Evolutionary conservation across 2,888 invertebrate species (phyloP).

Genomic region (Cephus pygmeus): DNA sequence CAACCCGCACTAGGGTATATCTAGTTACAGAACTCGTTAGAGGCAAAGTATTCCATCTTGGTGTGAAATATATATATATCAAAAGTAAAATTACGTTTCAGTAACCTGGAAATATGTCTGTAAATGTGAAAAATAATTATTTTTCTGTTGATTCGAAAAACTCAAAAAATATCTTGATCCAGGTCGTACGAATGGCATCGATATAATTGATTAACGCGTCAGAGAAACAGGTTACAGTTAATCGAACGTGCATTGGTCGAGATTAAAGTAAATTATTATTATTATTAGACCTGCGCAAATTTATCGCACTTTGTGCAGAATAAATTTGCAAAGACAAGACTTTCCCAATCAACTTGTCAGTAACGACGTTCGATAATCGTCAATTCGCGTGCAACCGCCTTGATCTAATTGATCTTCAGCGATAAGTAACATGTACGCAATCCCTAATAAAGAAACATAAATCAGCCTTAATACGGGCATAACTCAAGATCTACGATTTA

Average conservation of each 20-base stretch:
- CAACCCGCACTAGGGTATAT: not conserved
- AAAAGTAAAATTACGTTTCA: not conserved
- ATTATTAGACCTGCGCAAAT: not conserved
- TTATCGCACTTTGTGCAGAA: not conserved
- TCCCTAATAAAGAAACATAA: slow-evolving; percentile 22
- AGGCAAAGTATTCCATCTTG: not conserved
- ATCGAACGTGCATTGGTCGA: not conserved
- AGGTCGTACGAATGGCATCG: too few species aligned
- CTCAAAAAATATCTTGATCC: too few species aligned
- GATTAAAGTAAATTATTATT: not conserved
- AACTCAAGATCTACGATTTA: slow-evolving; percentile 44
- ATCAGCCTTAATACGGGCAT: slow-evolving; percentile 41
- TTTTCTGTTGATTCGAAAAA: not conserved
- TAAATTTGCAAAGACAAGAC: not conserved
- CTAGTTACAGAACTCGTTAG: not conserved
- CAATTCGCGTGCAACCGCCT: not conserved
- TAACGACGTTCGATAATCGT: not conserved
- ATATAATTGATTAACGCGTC: not conserved
- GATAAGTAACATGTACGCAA: slow-evolving; percentile 1
- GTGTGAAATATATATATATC: not conserved
- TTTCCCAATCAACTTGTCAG: not conserved
- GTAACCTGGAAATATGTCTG: not conserved
- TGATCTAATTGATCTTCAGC: not conserved
- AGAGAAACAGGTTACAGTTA: too few species aligned
- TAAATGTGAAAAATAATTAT: not conserved